These are phyloP conservation scores for Cladorhizidae sp. DNA, from an alignment of 37 sponge, comb jelly and placozoan species.

Conservation along the genomic window DNA sequence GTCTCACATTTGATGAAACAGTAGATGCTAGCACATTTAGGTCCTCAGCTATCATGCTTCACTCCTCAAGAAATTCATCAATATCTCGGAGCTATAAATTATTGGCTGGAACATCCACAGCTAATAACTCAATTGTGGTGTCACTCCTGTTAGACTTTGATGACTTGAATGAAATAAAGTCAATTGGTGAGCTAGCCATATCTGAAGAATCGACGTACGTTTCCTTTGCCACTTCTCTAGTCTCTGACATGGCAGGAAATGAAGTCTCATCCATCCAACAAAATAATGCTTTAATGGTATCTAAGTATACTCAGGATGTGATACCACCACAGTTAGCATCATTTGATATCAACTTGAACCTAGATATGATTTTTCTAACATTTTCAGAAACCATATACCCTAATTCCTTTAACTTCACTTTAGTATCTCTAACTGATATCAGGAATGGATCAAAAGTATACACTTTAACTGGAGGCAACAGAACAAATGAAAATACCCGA, in stretches of 20 bases:
- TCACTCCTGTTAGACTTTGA: slow-evolving; percentile 46
- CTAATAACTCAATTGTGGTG: slow-evolving; percentile 73
- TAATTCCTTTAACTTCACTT: slow-evolving; percentile 59
- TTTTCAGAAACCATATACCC: slow-evolving; percentile 84
- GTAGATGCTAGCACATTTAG: slow-evolving; percentile 73
- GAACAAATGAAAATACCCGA: slow-evolving; percentile 54
- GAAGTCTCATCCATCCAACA: slow-evolving; percentile 21
- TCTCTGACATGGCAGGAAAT: slow-evolving; percentile 79
- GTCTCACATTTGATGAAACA: slow-evolving; percentile 86
- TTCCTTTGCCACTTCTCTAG: slow-evolving; percentile 17
- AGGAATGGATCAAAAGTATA: slow-evolving; percentile 24
- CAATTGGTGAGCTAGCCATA: slow-evolving; percentile 50
- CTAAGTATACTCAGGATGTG: slow-evolving; percentile 43
- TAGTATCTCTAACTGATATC: slow-evolving; percentile 52
- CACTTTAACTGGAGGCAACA: slow-evolving; percentile 76
- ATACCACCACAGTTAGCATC: slow-evolving; percentile 60
- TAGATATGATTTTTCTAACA: slow-evolving; percentile 71
- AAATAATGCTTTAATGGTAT: slow-evolving; percentile 30
- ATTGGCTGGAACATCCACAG: slow-evolving; percentile 38
- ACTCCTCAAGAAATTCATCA: slow-evolving; percentile 8
- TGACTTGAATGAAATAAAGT: slow-evolving; percentile 82
- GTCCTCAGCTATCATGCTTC: slow-evolving; percentile 54
- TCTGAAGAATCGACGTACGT: slow-evolving; percentile 52
- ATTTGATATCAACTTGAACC: slow-evolving; percentile 78
- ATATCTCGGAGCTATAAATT: slow-evolving; percentile 35